Conservation (phyloP, 2,797 vertebrate genomes). For the Macropus fuliginosus region DNA sequence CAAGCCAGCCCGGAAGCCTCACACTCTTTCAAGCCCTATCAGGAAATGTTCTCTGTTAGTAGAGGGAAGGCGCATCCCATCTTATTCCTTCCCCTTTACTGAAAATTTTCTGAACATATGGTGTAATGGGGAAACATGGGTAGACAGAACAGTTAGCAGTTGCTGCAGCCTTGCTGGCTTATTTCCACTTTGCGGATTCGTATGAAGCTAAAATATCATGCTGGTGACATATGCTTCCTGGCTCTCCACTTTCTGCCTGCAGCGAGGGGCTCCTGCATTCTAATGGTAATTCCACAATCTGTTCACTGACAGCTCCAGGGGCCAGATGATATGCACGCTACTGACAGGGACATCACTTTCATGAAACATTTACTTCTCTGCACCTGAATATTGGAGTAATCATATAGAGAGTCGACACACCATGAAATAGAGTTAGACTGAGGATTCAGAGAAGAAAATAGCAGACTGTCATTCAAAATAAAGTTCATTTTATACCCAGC, state of each 20-base stretch:
- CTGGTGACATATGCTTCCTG: slow-evolving; percentile 90
- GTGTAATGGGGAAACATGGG: slow-evolving; percentile 74
- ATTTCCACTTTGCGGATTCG: slow-evolving; percentile 90
- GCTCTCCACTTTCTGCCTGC: slow-evolving; percentile 88
- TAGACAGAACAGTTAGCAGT: slow-evolving; percentile 86
- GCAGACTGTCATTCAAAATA: slow-evolving; percentile 90
- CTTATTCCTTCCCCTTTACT: slow-evolving; percentile 69
- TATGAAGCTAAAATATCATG: slow-evolving; percentile 87
- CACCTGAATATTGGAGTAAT: slow-evolving; percentile 93
- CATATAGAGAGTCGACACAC: slow-evolving; percentile 89
- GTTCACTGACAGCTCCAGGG: slow-evolving; percentile 89
- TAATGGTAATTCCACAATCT: slow-evolving; percentile 94
- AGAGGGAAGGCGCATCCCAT: slow-evolving; percentile 60
- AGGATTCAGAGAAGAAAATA: slow-evolving; percentile 90
- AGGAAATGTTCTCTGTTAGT: slow-evolving; percentile 58
- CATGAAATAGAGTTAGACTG: slow-evolving; percentile 93
- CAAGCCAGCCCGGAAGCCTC: slow-evolving; percentile 4
- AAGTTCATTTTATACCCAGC: slow-evolving; percentile 89
- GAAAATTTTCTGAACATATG: slow-evolving; percentile 83
- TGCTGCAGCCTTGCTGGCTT: slow-evolving; percentile 86
- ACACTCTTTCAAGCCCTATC: slow-evolving; percentile 47
- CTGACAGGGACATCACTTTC: slow-evolving; percentile 96
- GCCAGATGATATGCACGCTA: slow-evolving; percentile 88
- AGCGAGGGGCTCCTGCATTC: slow-evolving; percentile 86
- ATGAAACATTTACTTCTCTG: slow-evolving; percentile 91